These are phyloP conservation scores for Semnopithecus entellus DNA, from an alignment of 2,113 vertebrate species.

Conservation along the genomic window DNA sequence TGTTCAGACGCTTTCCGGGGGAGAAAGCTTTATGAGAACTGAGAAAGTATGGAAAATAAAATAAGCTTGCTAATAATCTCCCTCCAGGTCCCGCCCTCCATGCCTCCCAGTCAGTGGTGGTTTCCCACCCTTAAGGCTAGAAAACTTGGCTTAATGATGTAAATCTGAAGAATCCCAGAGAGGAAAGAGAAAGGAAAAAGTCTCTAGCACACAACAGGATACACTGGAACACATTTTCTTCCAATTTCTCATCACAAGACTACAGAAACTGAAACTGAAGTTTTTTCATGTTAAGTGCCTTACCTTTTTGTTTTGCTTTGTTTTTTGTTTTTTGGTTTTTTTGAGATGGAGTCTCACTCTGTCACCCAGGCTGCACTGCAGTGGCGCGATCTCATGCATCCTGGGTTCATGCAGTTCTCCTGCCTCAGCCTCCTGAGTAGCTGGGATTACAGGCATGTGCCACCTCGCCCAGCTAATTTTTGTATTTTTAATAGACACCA, in stretches of 20 bases:
- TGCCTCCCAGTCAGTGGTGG: not conserved
- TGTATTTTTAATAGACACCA: too few species aligned
- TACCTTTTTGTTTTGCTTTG: not conserved
- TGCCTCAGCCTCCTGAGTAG: too few species aligned
- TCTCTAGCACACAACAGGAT: not conserved
- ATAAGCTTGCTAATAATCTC: not conserved
- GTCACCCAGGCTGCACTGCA: too few species aligned
- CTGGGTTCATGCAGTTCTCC: too few species aligned
- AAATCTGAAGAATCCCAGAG: not conserved
- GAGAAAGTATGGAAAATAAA: not conserved
- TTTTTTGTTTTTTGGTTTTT: too few species aligned
- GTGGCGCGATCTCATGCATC: too few species aligned
- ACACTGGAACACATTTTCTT: not conserved
- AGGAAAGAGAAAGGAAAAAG: not conserved
- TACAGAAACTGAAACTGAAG: slow-evolving; percentile 3
- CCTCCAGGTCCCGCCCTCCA: not conserved
- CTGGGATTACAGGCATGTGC: too few species aligned
- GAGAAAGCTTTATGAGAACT: slow-evolving; percentile 10
- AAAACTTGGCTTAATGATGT: not conserved
- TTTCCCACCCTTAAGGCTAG: not conserved
- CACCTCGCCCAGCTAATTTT: too few species aligned
- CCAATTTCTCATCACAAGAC: not conserved
- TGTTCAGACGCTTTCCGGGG: not conserved
- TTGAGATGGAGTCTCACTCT: too few species aligned
- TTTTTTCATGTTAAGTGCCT: slow-evolving; percentile 39